Percentiles rank a stretch among this genome's conserved stretches.
These are phyloP conservation scores for Danio tinwini DNA, from an alignment of 2,797 vertebrate species.

Conservation along the genomic window DNA sequence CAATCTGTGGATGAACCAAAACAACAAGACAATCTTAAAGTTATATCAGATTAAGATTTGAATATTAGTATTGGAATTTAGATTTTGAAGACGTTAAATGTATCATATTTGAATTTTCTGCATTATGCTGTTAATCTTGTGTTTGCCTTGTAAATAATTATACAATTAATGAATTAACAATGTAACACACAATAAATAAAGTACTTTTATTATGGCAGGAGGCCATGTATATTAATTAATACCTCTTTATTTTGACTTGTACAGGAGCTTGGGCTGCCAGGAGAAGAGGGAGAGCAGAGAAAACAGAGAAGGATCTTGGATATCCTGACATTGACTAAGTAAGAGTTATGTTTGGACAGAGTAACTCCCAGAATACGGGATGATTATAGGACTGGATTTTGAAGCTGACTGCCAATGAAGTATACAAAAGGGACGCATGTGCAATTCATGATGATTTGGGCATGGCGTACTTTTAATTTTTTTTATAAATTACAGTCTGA, in stretches of 20 bases:
- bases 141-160: neutral
- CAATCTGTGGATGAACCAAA: neutral
- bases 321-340: slow-evolving; percentile 55
- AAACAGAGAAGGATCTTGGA: slow-evolving; percentile 50
- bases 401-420: neutral
- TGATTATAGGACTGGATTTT: neutral
- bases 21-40: neutral
- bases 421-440: neutral
- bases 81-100: too few relatives aligned
- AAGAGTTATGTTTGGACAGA: neutral
- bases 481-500: too few relatives aligned
- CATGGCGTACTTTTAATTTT: neutral
- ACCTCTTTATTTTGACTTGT: slow-evolving; percentile 13
- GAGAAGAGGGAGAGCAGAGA: slow-evolving; percentile 65
- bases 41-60: neutral
- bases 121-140: too few relatives aligned
- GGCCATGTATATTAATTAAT: neutral
- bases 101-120: too few relatives aligned
- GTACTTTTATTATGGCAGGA: neutral
- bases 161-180: too few relatives aligned
- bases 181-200: too few relatives aligned
- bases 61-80: neutral
- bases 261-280: slow-evolving; percentile 70
- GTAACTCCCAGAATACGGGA: neutral
- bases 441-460: neutral